phyloP scores from a whole-genome alignment of 2,888 invertebrate genomes.

The Abrostola triplasia region DNA sequence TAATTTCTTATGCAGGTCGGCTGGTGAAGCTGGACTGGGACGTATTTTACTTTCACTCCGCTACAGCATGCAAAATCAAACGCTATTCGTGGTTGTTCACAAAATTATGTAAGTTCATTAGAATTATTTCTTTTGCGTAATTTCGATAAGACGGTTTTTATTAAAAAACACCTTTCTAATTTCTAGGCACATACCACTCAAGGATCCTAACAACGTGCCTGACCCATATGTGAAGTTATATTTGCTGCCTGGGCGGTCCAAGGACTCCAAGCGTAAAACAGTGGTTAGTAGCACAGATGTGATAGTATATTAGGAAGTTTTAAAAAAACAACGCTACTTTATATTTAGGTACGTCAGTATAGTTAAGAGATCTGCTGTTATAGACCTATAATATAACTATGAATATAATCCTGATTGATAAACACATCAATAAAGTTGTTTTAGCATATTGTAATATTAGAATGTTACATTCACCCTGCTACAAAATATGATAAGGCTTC shows the following conservation, averaged over 20 bases:
- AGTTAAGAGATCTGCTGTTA: too few relatives aligned
- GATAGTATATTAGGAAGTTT: too few relatives aligned
- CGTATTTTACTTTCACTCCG: constrained; percentile 95
- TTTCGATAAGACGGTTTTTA: too few relatives aligned
- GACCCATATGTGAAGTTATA: constrained; percentile 97
- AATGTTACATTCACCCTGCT: too few relatives aligned
- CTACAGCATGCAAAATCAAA: constrained; percentile 95
- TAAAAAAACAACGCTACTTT: too few relatives aligned
- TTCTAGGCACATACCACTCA: constrained; percentile 92
- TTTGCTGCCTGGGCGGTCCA: constrained; percentile 94
- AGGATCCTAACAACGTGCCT: constrained; percentile 94
- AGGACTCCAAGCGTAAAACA: constrained; percentile 96
- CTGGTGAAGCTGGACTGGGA: constrained; percentile 93
- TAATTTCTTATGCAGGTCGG: constrained; percentile 78
- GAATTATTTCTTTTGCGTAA: neutral
- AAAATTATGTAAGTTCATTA: constrained; percentile 93
- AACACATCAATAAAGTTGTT: too few relatives aligned
- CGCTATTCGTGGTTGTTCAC: constrained; percentile 94
- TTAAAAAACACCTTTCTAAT: constrained; percentile 9
- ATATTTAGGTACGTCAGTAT: too few relatives aligned
- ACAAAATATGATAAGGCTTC: too few relatives aligned
- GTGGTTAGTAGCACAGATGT: constrained; percentile 82
- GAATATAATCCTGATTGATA: too few relatives aligned
- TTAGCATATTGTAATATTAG: too few relatives aligned
- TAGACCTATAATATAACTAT: too few relatives aligned